phyloP scores from a whole-genome alignment of 2,888 invertebrate species.

The Papilio demoleus region DNA sequence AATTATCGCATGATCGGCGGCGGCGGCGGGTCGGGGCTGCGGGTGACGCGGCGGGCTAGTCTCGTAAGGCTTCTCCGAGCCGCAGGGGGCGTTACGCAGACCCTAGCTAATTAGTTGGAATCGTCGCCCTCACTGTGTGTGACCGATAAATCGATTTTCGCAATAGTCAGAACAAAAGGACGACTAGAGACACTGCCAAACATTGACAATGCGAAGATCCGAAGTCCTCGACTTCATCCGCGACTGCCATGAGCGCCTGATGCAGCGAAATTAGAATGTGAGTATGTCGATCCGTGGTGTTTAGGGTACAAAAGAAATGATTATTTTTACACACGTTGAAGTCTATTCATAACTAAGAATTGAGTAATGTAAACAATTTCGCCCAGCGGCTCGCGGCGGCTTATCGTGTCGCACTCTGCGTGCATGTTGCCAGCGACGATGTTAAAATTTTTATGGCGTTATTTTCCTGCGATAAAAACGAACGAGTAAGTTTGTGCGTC shows the following conservation, averaged over 20 bases:
- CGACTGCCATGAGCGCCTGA: conserved; percentile 53
- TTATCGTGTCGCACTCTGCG: conserved; percentile 23
- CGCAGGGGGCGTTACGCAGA: not conserved
- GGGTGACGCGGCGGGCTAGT: conserved; percentile 8
- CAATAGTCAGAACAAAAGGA: not conserved
- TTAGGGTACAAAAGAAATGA: conserved; percentile 50
- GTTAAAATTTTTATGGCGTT: conserved; percentile 27
- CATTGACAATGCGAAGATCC: not conserved
- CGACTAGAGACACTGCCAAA: not conserved
- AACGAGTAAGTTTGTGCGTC: conserved; percentile 2
- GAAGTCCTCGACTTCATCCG: conserved; percentile 9
- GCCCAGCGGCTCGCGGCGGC: not conserved
- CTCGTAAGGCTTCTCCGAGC: conserved; percentile 28
- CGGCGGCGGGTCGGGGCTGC: conserved; percentile 40
- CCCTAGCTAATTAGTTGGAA: conserved; percentile 17
- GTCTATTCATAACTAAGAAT: conserved; percentile 16
- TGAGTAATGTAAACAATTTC: conserved; percentile 20
- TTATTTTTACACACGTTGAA: conserved; percentile 40
- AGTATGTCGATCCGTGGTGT: conserved; percentile 57
- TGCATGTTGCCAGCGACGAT: conserved; percentile 5
- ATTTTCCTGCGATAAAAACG: conserved; percentile 24
- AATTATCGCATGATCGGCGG: conserved; percentile 66
- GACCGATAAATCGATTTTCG: conserved; percentile 3
- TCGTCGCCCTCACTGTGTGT: not conserved
- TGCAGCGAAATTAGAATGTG: conserved; percentile 70